Base-by-base conservation (phyloP, 2,797 vertebrate genomes). In the Poecilia picta region DNA sequence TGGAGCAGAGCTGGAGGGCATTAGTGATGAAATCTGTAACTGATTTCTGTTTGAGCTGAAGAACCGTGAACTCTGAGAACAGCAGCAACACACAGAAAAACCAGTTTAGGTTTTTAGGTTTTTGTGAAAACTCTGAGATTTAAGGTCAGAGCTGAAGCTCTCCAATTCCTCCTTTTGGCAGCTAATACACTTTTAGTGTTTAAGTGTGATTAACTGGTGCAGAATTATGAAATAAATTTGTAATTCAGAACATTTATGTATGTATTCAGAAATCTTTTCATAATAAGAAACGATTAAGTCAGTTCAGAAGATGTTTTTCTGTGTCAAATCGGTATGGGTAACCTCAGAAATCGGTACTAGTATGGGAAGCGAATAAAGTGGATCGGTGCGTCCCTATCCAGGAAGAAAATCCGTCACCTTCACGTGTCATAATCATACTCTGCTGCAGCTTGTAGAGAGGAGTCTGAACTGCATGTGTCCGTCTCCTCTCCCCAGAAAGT, bases 391-490 rank as follows among this genome's bases (percentile, higher is more conserved):
- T 53, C 23, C 23, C 51, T 10, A 1, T 25, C 20, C 51, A 10
- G 51, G 23, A 53, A 2, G 8, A 53, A 53, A 62, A 2, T 8
- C 72, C 68, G 39, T 75, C 45, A 74, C 16, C 16, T 72, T 74
- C 71, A 57, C 16, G 73, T 75, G 75, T 79, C 46, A 76, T 74
- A 74, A 80, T 71, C 57, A 1, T 1, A 8, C 64, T 55, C 31
- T 33, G 59, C 59, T 13, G 73, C 36, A 18, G 2, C 36, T 72
- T 75, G 66, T 53, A 72, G 28, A 33, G 53, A 49, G 74, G 75
- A 46, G 31, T 23, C 76, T 87, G 79, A 77, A 43, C 71, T 59
- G 71, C 57, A 70, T 76, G 87, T 72, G 74, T 78, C 77, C 83
- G 74, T 72, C 33, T 49, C 75, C 68, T 36, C 51, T 23, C 5